Percentiles rank a stretch among this genome's conserved stretches.
Evolutionary conservation across 1,140 invertebrate genomes (phyloP).

Genomic region (Caenorhabditis tropicalis): DNA sequence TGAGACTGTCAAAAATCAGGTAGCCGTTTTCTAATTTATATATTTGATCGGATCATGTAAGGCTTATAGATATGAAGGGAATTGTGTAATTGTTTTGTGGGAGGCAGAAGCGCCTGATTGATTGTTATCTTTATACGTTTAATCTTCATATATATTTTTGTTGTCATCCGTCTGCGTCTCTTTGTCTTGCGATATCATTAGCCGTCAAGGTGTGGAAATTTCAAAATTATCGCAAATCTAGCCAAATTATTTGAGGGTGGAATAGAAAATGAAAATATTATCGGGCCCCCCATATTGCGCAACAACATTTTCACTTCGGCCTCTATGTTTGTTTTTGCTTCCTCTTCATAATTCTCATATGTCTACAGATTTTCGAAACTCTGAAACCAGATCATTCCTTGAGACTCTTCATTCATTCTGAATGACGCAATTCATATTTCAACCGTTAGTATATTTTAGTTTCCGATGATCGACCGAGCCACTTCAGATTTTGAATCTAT

Average conservation of each 20-base stretch:
- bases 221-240: constrained; percentile 32
- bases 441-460: background rate
- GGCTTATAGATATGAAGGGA: constrained; percentile 7
- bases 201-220: constrained; percentile 22
- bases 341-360: background rate
- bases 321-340: background rate
- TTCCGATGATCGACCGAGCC: constrained; percentile 25
- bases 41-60: constrained; percentile 39
- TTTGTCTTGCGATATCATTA: background rate
- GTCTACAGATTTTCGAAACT: constrained; percentile 7
- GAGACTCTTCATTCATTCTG: background rate
- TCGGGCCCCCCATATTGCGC: background rate
- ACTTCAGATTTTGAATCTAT: constrained; percentile 13
- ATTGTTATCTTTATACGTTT: constrained; percentile 44
- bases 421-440: constrained; percentile 11
- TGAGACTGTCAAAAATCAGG: constrained; percentile 29
- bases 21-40: constrained; percentile 44
- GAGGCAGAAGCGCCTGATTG: constrained; percentile 38
- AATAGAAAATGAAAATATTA: constrained; percentile 7
- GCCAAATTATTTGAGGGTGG: background rate
- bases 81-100: constrained; percentile 38
- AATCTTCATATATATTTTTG: constrained; percentile 42
- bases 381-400: background rate
- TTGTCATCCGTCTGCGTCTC: constrained; percentile 22
- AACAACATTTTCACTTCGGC: constrained; percentile 16